These are phyloP conservation scores for Xylophagus ater DNA, from an alignment of 2,888 invertebrate species.

Conservation along the genomic window DNA sequence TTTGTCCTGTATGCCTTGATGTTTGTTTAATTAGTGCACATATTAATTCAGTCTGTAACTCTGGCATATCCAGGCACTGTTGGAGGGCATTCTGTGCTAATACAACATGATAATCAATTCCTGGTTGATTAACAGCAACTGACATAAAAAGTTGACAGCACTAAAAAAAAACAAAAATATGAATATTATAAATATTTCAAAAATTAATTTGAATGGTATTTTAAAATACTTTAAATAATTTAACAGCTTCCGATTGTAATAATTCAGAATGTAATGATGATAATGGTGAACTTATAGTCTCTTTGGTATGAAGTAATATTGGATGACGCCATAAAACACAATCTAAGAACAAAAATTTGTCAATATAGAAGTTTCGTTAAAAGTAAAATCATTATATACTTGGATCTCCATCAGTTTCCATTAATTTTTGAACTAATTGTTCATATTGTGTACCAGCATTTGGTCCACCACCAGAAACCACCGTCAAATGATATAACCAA, in stretches of 20 bases:
- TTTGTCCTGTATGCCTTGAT: slow-evolving; percentile 68
- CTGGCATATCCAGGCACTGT: slow-evolving; percentile 78
- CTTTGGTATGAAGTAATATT: slow-evolving; percentile 78
- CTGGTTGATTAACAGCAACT: slow-evolving; percentile 87
- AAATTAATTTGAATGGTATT: neutral
- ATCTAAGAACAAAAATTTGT: slow-evolving; percentile 40
- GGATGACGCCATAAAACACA: slow-evolving; percentile 93
- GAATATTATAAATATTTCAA: neutral
- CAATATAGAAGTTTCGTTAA: neutral
- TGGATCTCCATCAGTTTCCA: slow-evolving; percentile 92
- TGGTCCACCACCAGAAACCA: slow-evolving; percentile 85
- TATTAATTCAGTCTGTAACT: slow-evolving; percentile 87
- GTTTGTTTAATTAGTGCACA: slow-evolving; percentile 88
- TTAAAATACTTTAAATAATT: slow-evolving; percentile 79
- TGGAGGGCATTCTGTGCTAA: slow-evolving; percentile 92
- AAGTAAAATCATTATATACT: slow-evolving; percentile 40
- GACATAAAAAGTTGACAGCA: slow-evolving; percentile 94
- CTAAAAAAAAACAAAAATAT: slow-evolving; percentile 40
- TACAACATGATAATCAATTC: slow-evolving; percentile 95
- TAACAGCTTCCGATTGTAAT: slow-evolving; percentile 81
- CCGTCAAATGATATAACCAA: slow-evolving; percentile 74
- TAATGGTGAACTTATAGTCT: slow-evolving; percentile 77
- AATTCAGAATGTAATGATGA: slow-evolving; percentile 83
- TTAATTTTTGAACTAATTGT: slow-evolving; percentile 86
- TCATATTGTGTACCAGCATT: slow-evolving; percentile 93